Evolutionary conservation across 2,797 vertebrate species (phyloP), one percentile per base, ranked within the genome.

Genomic region (Xerus rutilus): DNA sequence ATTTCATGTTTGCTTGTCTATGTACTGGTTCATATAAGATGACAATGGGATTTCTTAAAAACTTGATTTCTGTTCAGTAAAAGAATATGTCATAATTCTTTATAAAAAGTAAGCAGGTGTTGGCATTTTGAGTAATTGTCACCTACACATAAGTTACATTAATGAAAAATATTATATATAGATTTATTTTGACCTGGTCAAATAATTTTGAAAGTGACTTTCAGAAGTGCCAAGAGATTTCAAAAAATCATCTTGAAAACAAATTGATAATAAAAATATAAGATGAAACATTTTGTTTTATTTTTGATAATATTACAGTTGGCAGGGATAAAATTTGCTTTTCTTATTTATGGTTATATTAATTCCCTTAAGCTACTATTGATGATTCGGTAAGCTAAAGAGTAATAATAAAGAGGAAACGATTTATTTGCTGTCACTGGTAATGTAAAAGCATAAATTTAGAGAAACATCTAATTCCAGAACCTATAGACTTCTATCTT

Each of bases 1-100:
- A 87, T 95, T 45, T 78, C 97, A 65, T 96, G 28, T 89, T 96
- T 90, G 14, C 65, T 84, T 96, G 70, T 87, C 43, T 57, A 7
- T 39, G 13, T 70, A 32, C 47, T 82, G 39, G 10, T 94, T 70
- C 47, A 70, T 76, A 21, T 89, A 15, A 91, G 28, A 86, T 95
- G 93, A 69, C 9, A 65, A n/a, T 13, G 11, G 43, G 15, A 1
- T 3, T 93, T 43, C 81, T 73, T 39, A 62, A 86, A 96, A 97
- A 84, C 1, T 5, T 47, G 32, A 67, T 95, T 93, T 28, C 15
- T 78, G 14, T 67, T 59, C 35, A 59, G 30, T 35, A 57, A 65
- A 95, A 91, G 25, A 57, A 62, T 85, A 32, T 6, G 18, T 81
- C 35, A 18, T n/a, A 64, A n/a, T 76, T 54, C 3, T 54, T 83